Evolutionary conservation across 2,797 vertebrate genomes (phyloP).

Genomic region (Gobio occitaniae): DNA sequence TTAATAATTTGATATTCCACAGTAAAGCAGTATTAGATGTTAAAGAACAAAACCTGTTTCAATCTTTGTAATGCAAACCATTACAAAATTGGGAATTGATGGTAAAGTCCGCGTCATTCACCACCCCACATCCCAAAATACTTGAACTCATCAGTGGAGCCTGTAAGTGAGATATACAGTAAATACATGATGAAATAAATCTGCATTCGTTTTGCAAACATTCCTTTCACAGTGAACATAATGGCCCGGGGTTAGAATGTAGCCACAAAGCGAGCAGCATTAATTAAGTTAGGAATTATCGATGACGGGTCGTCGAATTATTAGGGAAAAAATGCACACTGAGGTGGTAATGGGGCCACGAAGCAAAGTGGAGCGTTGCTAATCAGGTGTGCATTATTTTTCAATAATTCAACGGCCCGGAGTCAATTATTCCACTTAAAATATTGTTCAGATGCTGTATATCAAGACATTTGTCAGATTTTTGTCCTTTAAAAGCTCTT

Average conservation of each 20-base stretch:
- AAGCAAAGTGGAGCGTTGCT: no score
- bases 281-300: conserved; percentile 1
- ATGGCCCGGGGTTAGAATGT: conserved; percentile 65
- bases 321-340: no score
- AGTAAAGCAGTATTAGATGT: conserved; percentile 2
- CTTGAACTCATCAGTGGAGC: conserved; percentile 66
- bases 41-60: not conserved
- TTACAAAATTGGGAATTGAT: conserved; percentile 59
- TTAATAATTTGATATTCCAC: not conserved
- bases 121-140: conserved; percentile 44
- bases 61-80: not conserved
- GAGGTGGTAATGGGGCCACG: no score
- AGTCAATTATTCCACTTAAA: no score
- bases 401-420: no score
- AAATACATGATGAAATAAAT: conserved; percentile 54
- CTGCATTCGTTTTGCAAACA: conserved; percentile 38
- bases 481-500: no score
- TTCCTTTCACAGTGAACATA: conserved; percentile 14
- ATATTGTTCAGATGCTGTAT: no score
- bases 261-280: conserved; percentile 67
- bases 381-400: no score
- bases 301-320: no score
- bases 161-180: conserved; percentile 51
- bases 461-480: no score
- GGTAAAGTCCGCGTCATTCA: conserved; percentile 55